These are phyloP conservation scores for Kuschelorhynchus macadamiae DNA, from an alignment of 2,888 invertebrate species.

Conservation along the genomic window DNA sequence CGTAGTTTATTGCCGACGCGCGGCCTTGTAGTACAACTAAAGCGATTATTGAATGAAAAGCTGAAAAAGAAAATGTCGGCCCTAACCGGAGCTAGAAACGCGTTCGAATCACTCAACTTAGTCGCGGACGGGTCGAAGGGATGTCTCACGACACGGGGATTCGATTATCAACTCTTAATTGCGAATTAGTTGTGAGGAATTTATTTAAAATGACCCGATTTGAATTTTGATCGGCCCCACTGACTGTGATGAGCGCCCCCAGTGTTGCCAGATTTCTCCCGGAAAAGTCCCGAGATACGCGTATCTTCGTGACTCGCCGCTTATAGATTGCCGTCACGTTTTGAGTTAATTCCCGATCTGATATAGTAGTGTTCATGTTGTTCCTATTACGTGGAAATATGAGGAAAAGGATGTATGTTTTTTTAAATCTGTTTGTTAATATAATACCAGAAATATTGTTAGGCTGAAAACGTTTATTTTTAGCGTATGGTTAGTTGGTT, in stretches of 20 bases:
- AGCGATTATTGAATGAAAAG: conserved; percentile 47
- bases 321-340: conserved; percentile 1
- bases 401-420: no score
- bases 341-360: background rate
- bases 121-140: conserved; percentile 59
- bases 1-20: conserved; percentile 46
- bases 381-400: background rate
- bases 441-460: no score
- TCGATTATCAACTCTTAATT: conserved; percentile 62
- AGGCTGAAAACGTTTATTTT: no score
- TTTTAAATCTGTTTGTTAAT: no score
- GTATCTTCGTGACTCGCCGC: background rate
- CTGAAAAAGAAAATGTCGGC: conserved; percentile 56
- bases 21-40: conserved; percentile 46
- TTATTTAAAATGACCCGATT: conserved; percentile 64
- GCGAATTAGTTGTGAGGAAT: conserved; percentile 64
- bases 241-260: conserved; percentile 63
- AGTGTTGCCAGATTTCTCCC: conserved; percentile 58
- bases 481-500: no score
- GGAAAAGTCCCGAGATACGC: conserved; percentile 2
- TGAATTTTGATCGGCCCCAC: conserved; percentile 66
- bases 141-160: conserved; percentile 59
- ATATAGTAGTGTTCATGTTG: background rate
- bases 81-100: conserved; percentile 43
- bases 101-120: conserved; percentile 51